Base-by-base conservation (phyloP, 2,888 invertebrate species). In the Ochropleura leucogaster region DNA sequence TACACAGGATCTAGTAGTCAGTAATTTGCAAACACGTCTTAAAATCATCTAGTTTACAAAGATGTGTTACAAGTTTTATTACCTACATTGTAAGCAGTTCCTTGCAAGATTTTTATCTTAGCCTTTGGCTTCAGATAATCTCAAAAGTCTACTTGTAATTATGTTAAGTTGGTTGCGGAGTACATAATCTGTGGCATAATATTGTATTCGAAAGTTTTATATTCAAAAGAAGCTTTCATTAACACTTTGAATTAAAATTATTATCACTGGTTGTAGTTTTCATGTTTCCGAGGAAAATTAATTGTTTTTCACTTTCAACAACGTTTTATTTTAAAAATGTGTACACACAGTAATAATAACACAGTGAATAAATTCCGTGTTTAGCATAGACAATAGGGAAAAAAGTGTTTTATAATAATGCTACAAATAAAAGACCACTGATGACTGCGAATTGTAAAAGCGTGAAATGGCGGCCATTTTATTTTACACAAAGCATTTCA, bases 401-500 rank as follows among this genome's bases (percentile, higher is more conserved):
- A 73, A 71, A 74, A 72, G 51, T 67, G 63, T 74, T 80, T 74
- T 72, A 75, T 80, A 76, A 83, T 76, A 76, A 78, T 20, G 44
- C 47, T 16, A 46, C 4, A 70, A 77, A 77, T 74, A 59, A 74
- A 76, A 55, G 20, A 46, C 42, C 18, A 44, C 10, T 72, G 73
- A 77, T 78, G 84, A 75, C 60, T 68, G 68, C 44, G 57, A 79
- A 62, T 79, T 77, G 79, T 80, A 86, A 87, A 80, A 87, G 85
- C 84, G 86, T 86, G 79, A 87, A 87, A 86, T 87, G 72, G 74
- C 69, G 49, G 72, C 72, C 73, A 83, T 87, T 87, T 85, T 82
- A 82, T 77, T 80, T 71, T 74, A 68, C 69, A 81, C 83, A 83
- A 85, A 85, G 84, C 79, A 84, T 89, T 90, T 88, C 87, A 88